phyloP scores from a whole-genome alignment of 2,113 vertebrate species.

The Himantopus leucocephalus region DNA sequence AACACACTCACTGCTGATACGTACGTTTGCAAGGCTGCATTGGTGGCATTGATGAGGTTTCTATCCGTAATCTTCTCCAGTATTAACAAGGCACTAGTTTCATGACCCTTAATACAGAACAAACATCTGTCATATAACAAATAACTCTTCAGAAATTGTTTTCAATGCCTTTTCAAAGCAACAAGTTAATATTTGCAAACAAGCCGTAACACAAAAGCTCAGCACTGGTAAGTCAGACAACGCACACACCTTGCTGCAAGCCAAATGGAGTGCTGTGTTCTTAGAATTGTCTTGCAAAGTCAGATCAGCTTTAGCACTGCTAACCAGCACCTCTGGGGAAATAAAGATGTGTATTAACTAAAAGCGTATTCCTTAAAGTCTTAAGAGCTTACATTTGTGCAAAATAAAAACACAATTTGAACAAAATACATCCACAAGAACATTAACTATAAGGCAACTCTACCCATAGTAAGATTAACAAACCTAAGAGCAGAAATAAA shows the following conservation, averaged over 20 bases:
- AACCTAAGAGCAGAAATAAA: not conserved
- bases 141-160: not conserved
- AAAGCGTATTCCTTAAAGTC: conserved; percentile 5
- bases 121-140: conserved; percentile 39
- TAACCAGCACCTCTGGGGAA: conserved; percentile 92
- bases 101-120: conserved; percentile 87
- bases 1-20: conserved; percentile 50
- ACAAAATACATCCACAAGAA: not conserved
- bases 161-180: not conserved
- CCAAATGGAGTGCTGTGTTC: conserved; percentile 97
- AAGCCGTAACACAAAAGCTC: not conserved
- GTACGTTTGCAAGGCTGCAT: conserved; percentile 97
- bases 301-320: conserved; percentile 97
- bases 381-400: conserved; percentile 3
- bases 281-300: conserved; percentile 92
- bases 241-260: conserved; percentile 92
- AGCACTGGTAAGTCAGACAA: not conserved
- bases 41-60: conserved; percentile 99
- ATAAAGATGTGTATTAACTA: conserved; percentile 50
- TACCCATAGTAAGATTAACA: not conserved
- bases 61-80: conserved; percentile 96
- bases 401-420: not conserved
- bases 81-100: conserved; percentile 99
- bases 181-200: not conserved
- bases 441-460: not conserved